Percentiles rank a stretch among this genome's conserved stretches.
Conservation (phyloP, 2,797 vertebrate species). For the Halcyon smyrnensis region DNA sequence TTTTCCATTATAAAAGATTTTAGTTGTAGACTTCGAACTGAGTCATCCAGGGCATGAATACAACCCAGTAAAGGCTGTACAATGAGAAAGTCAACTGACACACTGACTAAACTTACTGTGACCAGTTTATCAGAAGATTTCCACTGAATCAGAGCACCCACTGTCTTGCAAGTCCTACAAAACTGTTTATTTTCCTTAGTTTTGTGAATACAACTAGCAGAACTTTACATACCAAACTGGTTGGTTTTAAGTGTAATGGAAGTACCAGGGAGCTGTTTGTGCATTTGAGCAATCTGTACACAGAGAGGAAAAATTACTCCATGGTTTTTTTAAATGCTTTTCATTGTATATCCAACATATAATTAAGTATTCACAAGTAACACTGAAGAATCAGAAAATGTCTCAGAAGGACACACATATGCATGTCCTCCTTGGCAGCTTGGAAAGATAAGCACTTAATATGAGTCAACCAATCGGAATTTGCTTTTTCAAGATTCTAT, state of each 20-base stretch:
- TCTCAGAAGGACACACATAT: background rate
- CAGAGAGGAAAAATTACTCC: background rate
- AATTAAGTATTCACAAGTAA: background rate
- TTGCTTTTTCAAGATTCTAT: background rate
- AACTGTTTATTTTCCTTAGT: background rate
- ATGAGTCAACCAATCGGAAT: background rate
- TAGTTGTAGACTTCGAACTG: background rate
- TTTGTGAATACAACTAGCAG: background rate
- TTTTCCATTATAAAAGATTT: background rate
- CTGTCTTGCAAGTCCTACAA: background rate
- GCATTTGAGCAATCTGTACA: background rate
- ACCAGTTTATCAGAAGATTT: background rate
- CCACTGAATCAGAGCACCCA: background rate
- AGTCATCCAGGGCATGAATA: background rate
- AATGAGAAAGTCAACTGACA: background rate
- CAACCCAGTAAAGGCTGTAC: background rate
- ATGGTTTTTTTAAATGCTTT: background rate
- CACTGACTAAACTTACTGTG: background rate
- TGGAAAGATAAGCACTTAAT: background rate
- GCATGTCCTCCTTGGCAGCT: background rate
- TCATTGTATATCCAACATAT: background rate
- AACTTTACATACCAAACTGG: background rate
- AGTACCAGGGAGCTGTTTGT: background rate
- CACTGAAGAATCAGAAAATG: background rate
- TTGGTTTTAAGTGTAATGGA: background rate